A percentile compares a stretch with the other conserved stretches of the same genome.
Evolutionary conservation across 1,140 invertebrate species (phyloP).

Genomic region (Gonatopus flavifemur): DNA sequence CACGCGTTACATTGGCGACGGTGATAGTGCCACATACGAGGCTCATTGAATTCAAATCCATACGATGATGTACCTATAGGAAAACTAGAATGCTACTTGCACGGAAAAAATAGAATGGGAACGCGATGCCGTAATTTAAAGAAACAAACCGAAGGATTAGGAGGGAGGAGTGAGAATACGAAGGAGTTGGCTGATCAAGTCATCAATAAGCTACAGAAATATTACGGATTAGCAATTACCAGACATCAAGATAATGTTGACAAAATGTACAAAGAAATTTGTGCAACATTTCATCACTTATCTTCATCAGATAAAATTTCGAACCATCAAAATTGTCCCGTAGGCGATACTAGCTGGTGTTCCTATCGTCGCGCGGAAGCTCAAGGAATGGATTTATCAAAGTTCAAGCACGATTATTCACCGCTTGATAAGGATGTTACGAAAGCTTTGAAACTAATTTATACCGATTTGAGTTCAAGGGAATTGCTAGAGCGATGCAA

Average conservation of each 20-base stretch:
- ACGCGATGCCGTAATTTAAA: conserved; percentile 9
- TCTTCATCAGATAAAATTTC: conserved; percentile 19
- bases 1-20: conserved; percentile 26
- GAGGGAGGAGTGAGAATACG: neutral
- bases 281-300: conserved; percentile 19
- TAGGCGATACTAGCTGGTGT: conserved; percentile 3
- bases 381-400: neutral
- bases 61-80: conserved; percentile 3
- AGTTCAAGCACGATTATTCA: conserved; percentile 1
- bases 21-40: conserved; percentile 21
- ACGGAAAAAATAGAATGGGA: conserved; percentile 23
- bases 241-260: conserved; percentile 12
- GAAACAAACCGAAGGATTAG: conserved; percentile 4
- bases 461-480: conserved; percentile 19
- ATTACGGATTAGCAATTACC: conserved; percentile 17
- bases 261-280: conserved; percentile 21
- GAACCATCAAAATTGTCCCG: conserved; percentile 21
- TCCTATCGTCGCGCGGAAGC: conserved; percentile 1
- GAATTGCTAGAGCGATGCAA: conserved; percentile 27
- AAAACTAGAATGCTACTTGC: conserved; percentile 16
- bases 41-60: neutral
- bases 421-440: conserved; percentile 10
- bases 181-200: conserved; percentile 10
- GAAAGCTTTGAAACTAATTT: conserved; percentile 26
- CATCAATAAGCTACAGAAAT: conserved; percentile 13